Evolutionary conservation across 2,797 vertebrate species (phyloP).

Genomic region (Artibeus jamaicensis): DNA sequence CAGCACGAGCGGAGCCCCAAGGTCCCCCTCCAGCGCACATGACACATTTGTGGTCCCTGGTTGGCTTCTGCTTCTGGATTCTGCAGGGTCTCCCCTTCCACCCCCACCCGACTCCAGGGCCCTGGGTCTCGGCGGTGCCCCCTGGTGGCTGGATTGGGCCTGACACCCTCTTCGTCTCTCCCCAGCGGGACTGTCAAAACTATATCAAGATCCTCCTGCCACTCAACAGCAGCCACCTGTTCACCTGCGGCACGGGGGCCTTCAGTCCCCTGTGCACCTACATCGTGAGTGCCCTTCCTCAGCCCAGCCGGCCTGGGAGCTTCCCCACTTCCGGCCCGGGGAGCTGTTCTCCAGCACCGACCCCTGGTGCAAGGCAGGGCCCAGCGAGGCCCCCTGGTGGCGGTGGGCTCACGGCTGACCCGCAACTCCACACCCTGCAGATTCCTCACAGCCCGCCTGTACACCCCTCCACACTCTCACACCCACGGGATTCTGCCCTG

Average conservation of each 20-base stretch:
- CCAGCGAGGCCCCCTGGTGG: background rate
- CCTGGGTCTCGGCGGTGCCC: background rate
- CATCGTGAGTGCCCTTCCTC: slow-evolving; percentile 87
- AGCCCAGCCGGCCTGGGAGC: background rate
- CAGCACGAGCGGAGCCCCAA: background rate
- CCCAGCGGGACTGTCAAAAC: slow-evolving; percentile 96
- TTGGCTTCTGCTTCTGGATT: background rate
- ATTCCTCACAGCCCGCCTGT: background rate
- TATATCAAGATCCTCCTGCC: slow-evolving; percentile 96
- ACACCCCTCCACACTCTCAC: background rate
- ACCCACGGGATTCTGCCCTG: background rate
- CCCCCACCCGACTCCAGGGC: no score
- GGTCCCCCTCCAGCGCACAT: fast-evolving
- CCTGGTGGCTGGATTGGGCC: background rate
- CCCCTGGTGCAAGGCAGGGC: background rate
- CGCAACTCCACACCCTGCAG: fast-evolving
- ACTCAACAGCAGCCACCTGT: slow-evolving; percentile 93
- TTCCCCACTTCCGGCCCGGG: background rate
- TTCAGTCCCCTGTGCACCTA: slow-evolving; percentile 96
- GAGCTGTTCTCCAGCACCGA: background rate
- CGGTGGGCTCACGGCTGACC: background rate
- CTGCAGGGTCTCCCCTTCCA: background rate
- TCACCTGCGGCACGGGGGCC: slow-evolving; percentile 94
- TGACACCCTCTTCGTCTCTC: background rate
- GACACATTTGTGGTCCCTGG: fast-evolving